Conservation (phyloP, 2,797 vertebrate genomes). For the Takifugu rubripes region DNA sequence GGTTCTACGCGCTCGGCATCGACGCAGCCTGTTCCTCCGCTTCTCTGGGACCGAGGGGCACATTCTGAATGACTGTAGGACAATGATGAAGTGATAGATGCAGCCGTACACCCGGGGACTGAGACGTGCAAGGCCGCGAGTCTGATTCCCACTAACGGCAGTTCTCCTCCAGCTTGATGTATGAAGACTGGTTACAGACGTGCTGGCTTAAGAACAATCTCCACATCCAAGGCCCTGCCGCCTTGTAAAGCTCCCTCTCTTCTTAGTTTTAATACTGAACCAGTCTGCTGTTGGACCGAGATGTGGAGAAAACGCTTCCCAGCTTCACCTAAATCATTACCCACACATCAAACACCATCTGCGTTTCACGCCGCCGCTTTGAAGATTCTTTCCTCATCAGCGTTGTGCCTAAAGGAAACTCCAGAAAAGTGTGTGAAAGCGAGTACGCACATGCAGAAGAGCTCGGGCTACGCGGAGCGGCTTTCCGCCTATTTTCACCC, state of each 20-base stretch:
- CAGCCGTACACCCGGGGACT: constrained; percentile 22
- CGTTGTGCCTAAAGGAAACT: constrained; percentile 54
- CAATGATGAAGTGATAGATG: constrained; percentile 72
- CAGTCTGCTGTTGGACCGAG: constrained; percentile 30
- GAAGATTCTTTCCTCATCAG: constrained; percentile 69
- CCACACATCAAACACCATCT: constrained; percentile 72
- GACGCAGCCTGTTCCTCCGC: constrained; percentile 63
- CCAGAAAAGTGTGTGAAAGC: constrained; percentile 23
- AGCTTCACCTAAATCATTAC: constrained; percentile 72
- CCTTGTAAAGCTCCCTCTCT: constrained; percentile 18
- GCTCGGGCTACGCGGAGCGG: constrained; percentile 27
- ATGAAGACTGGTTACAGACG: constrained; percentile 23
- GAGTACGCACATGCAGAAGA: constrained; percentile 19
- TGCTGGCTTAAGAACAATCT: constrained; percentile 29
- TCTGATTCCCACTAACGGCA: constrained; percentile 24
- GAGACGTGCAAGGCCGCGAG: constrained; percentile 31
- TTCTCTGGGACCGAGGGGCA: constrained; percentile 61
- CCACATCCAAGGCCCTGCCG: constrained; percentile 29
- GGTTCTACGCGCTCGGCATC: constrained; percentile 58
- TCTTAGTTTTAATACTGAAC: constrained; percentile 39
- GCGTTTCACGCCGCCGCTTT: constrained; percentile 63
- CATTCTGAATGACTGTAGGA: constrained; percentile 34
- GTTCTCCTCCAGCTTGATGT: constrained; percentile 21
- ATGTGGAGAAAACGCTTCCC: constrained; percentile 51
- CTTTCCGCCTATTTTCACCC: constrained; percentile 52